A percentile compares a stretch with the other conserved stretches of the same genome.
These are phyloP conservation scores for Hoplodrina blanda DNA, from an alignment of 2,888 invertebrate species.

Conservation along the genomic window DNA sequence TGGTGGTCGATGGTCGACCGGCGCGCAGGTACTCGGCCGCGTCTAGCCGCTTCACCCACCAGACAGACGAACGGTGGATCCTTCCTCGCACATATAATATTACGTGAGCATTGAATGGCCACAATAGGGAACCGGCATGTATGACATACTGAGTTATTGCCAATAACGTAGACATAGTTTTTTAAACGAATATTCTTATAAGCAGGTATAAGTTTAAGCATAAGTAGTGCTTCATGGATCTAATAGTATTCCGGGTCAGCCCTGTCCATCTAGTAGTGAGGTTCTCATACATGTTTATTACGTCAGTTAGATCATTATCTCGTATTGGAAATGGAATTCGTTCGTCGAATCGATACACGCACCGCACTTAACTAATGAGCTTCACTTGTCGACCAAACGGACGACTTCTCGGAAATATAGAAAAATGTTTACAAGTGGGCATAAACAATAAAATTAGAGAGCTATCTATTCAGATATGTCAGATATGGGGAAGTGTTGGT, in stretches of 20 bases:
- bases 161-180: not conserved
- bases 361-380: slow-evolving; percentile 59
- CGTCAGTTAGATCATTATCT: slow-evolving; percentile 55
- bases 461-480: slow-evolving; percentile 83
- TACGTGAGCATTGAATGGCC: too few species aligned
- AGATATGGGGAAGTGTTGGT: slow-evolving; percentile 75
- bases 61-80: not conserved
- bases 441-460: slow-evolving; percentile 77
- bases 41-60: not conserved
- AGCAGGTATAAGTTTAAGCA: too few species aligned
- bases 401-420: slow-evolving; percentile 66
- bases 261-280: slow-evolving; percentile 5
- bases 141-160: not conserved
- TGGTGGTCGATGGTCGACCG: slow-evolving; percentile 24
- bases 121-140: not conserved
- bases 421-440: slow-evolving; percentile 65
- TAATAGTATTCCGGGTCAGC: not conserved
- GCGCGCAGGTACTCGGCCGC: not conserved
- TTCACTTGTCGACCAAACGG: slow-evolving; percentile 33
- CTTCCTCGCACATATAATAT: not conserved
- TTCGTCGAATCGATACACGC: slow-evolving; percentile 60
- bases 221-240: not conserved
- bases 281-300: slow-evolving; percentile 50
- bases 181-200: not conserved
- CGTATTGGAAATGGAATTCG: slow-evolving; percentile 62